Conservation (phyloP, 2,888 invertebrate genomes). For the Synergus itoensis region DNA sequence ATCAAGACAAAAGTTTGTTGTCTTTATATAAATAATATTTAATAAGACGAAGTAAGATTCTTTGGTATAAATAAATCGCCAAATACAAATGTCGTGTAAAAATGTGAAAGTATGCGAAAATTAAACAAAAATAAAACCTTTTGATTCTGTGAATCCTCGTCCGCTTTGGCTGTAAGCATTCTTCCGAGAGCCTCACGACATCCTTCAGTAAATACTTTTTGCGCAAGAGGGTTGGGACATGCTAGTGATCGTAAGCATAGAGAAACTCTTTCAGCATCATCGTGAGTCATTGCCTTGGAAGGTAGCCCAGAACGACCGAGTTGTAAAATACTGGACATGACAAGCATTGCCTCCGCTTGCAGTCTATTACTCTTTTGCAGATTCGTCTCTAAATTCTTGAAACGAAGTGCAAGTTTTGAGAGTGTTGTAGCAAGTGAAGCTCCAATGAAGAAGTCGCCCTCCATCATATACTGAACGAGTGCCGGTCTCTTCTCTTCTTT, state of each 20-base stretch:
- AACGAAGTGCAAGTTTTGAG: slow-evolving; percentile 90
- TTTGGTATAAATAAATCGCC: too few relatives aligned
- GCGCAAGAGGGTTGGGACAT: slow-evolving; percentile 84
- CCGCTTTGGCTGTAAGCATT: slow-evolving; percentile 90
- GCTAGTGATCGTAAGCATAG: slow-evolving; percentile 88
- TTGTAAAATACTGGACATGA: slow-evolving; percentile 92
- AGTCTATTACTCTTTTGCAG: slow-evolving; percentile 80
- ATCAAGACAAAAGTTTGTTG: too few relatives aligned
- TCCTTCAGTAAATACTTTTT: slow-evolving; percentile 85
- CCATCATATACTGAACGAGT: slow-evolving; percentile 92
- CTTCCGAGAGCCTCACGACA: slow-evolving; percentile 89
- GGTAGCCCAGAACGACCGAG: slow-evolving; percentile 84
- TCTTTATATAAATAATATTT: too few relatives aligned
- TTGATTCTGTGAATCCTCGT: slow-evolving; percentile 83
- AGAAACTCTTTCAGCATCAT: slow-evolving; percentile 94
- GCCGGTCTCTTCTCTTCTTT: slow-evolving; percentile 87
- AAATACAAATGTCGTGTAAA: slow-evolving; percentile 49
- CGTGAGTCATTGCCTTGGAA: slow-evolving; percentile 93
- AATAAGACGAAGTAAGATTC: too few relatives aligned
- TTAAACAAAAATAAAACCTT: slow-evolving; percentile 72
- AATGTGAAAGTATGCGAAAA: slow-evolving; percentile 66
- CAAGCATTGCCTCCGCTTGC: slow-evolving; percentile 91
- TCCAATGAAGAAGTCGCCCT: slow-evolving; percentile 97
- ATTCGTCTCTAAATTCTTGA: slow-evolving; percentile 68
- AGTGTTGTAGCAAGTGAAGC: slow-evolving; percentile 95